Evolutionary conservation across 2,888 invertebrate species (phyloP), one percentile per base, ranked within the genome.

Genomic region (Heliconius hortense): DNA sequence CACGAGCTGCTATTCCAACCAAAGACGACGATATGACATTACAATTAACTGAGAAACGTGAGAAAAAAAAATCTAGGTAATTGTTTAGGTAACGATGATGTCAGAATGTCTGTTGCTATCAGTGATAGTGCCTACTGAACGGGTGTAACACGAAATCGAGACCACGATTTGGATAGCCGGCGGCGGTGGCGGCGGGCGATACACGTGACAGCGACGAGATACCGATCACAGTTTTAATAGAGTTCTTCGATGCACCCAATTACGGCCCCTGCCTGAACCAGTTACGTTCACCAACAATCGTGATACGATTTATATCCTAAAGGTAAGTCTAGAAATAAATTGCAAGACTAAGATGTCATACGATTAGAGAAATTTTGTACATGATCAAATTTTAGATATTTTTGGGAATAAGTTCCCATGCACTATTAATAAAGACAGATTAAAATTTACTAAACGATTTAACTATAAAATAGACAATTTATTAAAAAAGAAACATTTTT

Each of bases 231-330:
- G 85, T 84, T 87, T 85, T 90, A 91, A 92, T 90, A 86, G 91
- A 91, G 88, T 90, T 90, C 87, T 88, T 87, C 87, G 86, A 80
- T 89, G 90, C 89, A 89, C 85, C 90, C 88, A 88, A 90, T 90
- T 88, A 89, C 86, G 87, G 88, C 86, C 84, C 80, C 77, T 77
- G 79, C 80, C 77, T 76, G 77, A 73, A 73, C 75, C 77, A 78
- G 72, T 72, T 71, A 77, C 77, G 77, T 77, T 76, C 78, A 78
- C 77, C 76, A 72, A 77, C 77, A 72, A 77, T 74, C 75, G 77
- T 69, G 76, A 79, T 79, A 75, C 75, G 73, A 72, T 73, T 63
- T 68, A 75, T 48, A 66, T 26, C 72, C 70, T 71, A 73, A 48
- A 74, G 73, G 72, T 70, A 75, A 11, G 24, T 62, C 43, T 63